Evolutionary conservation across 2,888 invertebrate species (phyloP).

Genomic region (Acrobasis suavella): DNA sequence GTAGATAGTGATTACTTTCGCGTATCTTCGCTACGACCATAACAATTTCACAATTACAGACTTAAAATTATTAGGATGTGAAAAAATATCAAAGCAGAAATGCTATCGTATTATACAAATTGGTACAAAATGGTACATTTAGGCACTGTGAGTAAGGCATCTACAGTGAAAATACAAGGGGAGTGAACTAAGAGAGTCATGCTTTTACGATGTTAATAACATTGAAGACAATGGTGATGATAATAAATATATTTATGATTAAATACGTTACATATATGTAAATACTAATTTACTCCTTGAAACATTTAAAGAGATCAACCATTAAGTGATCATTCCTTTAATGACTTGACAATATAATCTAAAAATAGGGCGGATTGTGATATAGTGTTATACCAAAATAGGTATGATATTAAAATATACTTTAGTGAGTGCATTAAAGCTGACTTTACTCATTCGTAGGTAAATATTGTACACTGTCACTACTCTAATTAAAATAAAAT

Average conservation of each 20-base stretch:
- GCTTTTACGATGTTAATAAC: conserved; percentile 25
- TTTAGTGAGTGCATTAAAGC: conserved; percentile 65
- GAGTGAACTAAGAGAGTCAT: conserved; percentile 32
- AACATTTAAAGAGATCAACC: conserved; percentile 8
- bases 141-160: conserved; percentile 94
- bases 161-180: conserved; percentile 87
- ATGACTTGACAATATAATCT: conserved; percentile 53
- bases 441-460: conserved; percentile 45
- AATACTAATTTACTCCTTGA: conserved; percentile 13
- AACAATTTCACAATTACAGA: conserved; percentile 58
- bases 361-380: conserved; percentile 76
- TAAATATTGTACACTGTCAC: conserved; percentile 47
- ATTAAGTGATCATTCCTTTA: conserved; percentile 31
- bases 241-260: conserved; percentile 22
- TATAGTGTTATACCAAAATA: conserved; percentile 76
- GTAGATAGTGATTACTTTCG: conserved; percentile 27
- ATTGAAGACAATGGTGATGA: conserved; percentile 23
- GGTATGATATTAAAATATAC: conserved; percentile 60
- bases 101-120: conserved; percentile 73
- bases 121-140: conserved; percentile 79
- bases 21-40: conserved; percentile 40
- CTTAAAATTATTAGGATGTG: conserved; percentile 69
- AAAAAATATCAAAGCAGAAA: conserved; percentile 68
- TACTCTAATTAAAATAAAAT: conserved; percentile 36
- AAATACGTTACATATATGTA: conserved; percentile 16